phyloP scores from a whole-genome alignment of 2,888 invertebrate species.

The Phortica okadai region DNA sequence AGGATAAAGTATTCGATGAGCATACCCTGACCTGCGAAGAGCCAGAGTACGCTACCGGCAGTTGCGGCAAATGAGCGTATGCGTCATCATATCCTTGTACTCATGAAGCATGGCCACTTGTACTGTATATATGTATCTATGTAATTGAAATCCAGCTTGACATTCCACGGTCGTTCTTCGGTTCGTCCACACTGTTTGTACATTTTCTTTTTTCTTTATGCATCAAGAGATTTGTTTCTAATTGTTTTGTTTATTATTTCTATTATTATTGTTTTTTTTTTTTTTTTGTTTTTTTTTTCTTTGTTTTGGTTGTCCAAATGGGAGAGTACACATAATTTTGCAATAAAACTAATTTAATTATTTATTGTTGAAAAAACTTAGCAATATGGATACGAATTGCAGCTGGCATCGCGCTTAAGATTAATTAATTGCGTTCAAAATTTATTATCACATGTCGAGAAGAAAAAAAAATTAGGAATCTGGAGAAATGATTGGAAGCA shows the following conservation, averaged over 20 bases:
- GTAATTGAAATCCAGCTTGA: conserved; percentile 42
- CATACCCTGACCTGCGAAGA: conserved; percentile 88
- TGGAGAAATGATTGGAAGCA: too few species aligned
- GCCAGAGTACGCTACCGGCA: conserved; percentile 72
- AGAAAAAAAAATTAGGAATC: too few species aligned
- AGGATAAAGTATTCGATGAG: conserved; percentile 91
- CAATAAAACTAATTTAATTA: conserved; percentile 44
- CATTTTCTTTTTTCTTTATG: conserved; percentile 38
- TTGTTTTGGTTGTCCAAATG: conserved; percentile 4
- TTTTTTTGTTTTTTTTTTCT: conserved; percentile 11
- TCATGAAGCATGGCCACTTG: background rate
- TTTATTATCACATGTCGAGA: too few species aligned
- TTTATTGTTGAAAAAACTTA: conserved; percentile 41
- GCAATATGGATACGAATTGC: background rate
- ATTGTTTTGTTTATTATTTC: background rate
- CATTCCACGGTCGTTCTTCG: background rate
- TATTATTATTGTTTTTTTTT: background rate
- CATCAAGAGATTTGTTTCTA: conserved; percentile 18
- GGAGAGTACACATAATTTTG: conserved; percentile 25
- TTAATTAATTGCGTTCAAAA: too few species aligned
- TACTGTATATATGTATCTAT: conserved; percentile 57
- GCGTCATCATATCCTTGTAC: conserved; percentile 10
- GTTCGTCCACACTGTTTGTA: conserved; percentile 30
- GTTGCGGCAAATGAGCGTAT: conserved; percentile 65
- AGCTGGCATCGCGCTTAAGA: too few species aligned